Percentiles rank a stretch among this genome's conserved stretches.
These are phyloP conservation scores for Ariolimax columbianus DNA, from an alignment of 2,888 invertebrate genomes.

Conservation along the genomic window DNA sequence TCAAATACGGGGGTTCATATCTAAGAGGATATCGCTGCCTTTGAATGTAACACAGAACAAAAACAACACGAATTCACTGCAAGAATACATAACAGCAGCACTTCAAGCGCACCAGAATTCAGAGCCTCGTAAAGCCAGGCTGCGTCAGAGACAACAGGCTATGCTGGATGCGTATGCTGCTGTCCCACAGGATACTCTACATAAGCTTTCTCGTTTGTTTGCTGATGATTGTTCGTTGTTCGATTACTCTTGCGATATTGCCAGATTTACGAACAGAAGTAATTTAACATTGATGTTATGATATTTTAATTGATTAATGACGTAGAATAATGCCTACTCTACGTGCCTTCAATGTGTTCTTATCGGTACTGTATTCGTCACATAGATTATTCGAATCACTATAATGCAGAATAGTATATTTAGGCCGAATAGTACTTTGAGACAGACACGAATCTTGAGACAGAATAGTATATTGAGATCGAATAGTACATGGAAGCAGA, in stretches of 20 bases:
- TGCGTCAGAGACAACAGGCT: constrained; percentile 43
- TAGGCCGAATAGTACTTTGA: no score
- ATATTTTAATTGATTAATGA: no score
- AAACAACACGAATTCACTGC: neutral
- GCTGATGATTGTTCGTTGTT: constrained; percentile 19
- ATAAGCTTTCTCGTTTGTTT: neutral
- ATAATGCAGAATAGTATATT: no score
- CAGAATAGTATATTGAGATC: no score
- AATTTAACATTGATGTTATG: no score
- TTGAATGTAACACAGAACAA: neutral
- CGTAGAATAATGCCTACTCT: no score
- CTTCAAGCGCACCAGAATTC: constrained; percentile 22
- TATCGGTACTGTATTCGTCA: no score
- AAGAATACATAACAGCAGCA: neutral
- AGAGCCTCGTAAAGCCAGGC: constrained; percentile 15
- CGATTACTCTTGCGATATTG: constrained; percentile 27
- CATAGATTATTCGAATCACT: no score
- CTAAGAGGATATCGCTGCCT: constrained; percentile 5
- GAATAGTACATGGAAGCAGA: no score
- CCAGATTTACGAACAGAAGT: neutral
- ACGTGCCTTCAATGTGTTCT: no score
- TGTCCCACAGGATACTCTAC: constrained; percentile 2
- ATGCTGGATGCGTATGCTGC: constrained; percentile 41
- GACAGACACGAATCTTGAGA: no score
- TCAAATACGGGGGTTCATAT: constrained; percentile 43